phyloP scores from a whole-genome alignment of 2,113 vertebrate species.

The Terrapene triunguis region DNA sequence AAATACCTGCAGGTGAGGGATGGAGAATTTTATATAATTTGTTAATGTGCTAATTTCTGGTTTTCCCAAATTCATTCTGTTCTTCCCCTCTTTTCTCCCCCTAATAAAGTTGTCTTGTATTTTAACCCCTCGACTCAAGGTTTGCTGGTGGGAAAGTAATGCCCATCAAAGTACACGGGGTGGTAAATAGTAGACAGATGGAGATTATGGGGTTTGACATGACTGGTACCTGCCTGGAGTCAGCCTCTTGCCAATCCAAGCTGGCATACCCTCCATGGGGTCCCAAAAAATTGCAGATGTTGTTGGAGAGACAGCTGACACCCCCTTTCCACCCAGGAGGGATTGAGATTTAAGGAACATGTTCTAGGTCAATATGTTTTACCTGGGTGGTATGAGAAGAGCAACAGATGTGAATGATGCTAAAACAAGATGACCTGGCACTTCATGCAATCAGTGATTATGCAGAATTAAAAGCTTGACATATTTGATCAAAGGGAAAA shows the following conservation, averaged over 20 bases:
- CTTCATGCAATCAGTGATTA: slow-evolving; percentile 26
- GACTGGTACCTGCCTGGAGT: background rate
- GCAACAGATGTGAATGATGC: slow-evolving; percentile 64
- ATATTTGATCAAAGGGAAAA: slow-evolving; percentile 66
- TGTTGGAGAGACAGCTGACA: background rate
- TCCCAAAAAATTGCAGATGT: background rate
- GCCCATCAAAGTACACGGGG: background rate
- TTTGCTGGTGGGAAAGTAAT: background rate
- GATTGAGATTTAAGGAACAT: background rate
- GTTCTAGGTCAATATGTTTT: slow-evolving; percentile 38
- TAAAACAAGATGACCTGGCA: slow-evolving; percentile 64
- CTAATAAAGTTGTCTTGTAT: background rate
- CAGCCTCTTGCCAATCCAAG: background rate
- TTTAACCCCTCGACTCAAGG: background rate
- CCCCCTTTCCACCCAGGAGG: background rate
- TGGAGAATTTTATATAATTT: background rate
- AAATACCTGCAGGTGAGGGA: background rate
- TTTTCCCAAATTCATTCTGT: background rate
- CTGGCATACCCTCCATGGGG: accelerated
- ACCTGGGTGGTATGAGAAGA: slow-evolving; percentile 42
- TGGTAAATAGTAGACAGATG: background rate
- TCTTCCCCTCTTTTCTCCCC: background rate
- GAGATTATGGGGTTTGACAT: no score
- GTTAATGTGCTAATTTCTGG: background rate
- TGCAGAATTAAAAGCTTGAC: slow-evolving; percentile 69